These are phyloP conservation scores for Drosophila barbarae DNA, from an alignment of 2,888 invertebrate genomes.

Conservation along the genomic window DNA sequence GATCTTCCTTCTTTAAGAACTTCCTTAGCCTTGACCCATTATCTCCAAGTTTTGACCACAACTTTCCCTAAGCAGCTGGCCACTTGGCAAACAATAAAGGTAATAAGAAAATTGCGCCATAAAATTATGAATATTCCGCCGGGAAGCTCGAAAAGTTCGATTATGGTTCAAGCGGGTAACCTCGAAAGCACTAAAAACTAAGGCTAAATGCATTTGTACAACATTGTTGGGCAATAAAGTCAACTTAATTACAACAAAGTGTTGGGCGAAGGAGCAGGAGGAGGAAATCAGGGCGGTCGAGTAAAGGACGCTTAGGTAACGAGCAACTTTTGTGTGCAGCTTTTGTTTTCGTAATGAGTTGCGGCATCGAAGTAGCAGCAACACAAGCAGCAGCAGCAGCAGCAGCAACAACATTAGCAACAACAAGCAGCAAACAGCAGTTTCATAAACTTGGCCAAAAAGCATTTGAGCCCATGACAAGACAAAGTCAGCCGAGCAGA, in stretches of 20 bases:
- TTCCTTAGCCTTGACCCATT: slow-evolving; percentile 16
- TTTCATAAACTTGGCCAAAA: slow-evolving; percentile 69
- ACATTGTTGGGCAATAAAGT: slow-evolving; percentile 62
- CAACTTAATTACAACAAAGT: slow-evolving; percentile 64
- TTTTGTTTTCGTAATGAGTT: slow-evolving; percentile 69
- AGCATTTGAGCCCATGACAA: slow-evolving; percentile 59
- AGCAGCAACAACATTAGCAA: slow-evolving; percentile 26
- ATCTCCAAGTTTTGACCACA: slow-evolving; percentile 14
- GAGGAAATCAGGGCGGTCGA: slow-evolving; percentile 18
- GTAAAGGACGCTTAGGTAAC: slow-evolving; percentile 33
- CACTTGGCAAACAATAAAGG: slow-evolving; percentile 18
- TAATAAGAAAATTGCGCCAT: slow-evolving; percentile 17
- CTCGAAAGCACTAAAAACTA: slow-evolving; percentile 23
- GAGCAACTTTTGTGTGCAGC: slow-evolving; percentile 57
- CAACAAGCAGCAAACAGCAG: slow-evolving; percentile 39
- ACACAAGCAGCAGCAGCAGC: background rate
- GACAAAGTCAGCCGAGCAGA: slow-evolving; percentile 24
- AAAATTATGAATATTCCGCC: slow-evolving; percentile 59
- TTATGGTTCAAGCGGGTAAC: slow-evolving; percentile 44
- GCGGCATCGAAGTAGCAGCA: slow-evolving; percentile 38
- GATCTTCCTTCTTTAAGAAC: background rate
- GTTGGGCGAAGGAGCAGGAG: slow-evolving; percentile 23
- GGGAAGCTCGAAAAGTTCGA: slow-evolving; percentile 63
- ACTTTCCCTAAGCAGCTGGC: slow-evolving; percentile 20
- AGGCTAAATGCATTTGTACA: slow-evolving; percentile 54